phyloP scores from a whole-genome alignment of 2,113 vertebrate species.

The Bucco capensis region DNA sequence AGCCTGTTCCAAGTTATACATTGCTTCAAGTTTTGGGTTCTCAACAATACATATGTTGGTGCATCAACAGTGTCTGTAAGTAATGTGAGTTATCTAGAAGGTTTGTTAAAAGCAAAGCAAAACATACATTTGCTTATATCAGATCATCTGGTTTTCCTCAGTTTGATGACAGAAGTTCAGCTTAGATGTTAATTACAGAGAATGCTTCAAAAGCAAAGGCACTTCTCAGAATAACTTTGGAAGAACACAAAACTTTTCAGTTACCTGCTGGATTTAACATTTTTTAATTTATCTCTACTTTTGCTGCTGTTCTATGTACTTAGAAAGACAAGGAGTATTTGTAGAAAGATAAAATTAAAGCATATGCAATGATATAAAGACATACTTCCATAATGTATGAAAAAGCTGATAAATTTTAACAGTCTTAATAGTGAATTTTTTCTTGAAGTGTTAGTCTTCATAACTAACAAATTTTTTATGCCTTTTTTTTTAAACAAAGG shows the following conservation, averaged over 20 bases:
- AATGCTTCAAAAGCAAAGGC: not conserved
- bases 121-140: not conserved
- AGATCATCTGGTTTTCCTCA: conserved; percentile 12
- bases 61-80: not conserved
- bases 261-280: not conserved
- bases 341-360: not conserved
- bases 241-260: not conserved
- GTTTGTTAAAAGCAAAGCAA: not conserved
- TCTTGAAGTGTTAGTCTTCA: not conserved
- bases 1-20: not conserved
- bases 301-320: not conserved
- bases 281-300: not conserved
- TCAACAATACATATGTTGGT: not conserved
- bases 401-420: not conserved
- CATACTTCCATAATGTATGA: not conserved
- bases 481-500: not conserved
- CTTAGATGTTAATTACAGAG: not conserved
- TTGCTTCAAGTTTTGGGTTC: not conserved
- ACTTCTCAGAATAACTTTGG: not conserved
- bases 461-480: not conserved
- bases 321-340: not conserved
- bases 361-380: not conserved
- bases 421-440: not conserved
- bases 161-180: not conserved
- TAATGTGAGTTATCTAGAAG: not conserved